A percentile compares a stretch with the other conserved stretches of the same genome.
phyloP scores from a whole-genome alignment of 2,888 invertebrate genomes.

The Pterostichus niger region DNA sequence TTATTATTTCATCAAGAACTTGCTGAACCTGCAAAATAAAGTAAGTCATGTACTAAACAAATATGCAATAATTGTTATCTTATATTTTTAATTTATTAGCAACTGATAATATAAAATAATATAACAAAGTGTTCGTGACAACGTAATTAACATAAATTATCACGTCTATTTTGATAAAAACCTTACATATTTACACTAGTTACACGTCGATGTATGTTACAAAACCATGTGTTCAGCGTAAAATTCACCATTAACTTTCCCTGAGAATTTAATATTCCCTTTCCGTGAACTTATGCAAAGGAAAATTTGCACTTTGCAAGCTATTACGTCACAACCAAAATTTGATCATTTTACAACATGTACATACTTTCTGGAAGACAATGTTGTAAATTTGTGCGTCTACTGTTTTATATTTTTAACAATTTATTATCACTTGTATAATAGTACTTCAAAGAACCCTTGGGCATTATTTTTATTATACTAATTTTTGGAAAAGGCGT shows the following conservation, averaged over 20 bases:
- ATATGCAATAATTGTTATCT: background rate
- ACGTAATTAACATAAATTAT: slow-evolving; percentile 1
- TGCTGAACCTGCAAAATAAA: no score
- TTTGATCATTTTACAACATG: slow-evolving; percentile 41
- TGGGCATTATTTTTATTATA: background rate
- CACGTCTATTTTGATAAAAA: slow-evolving; percentile 16
- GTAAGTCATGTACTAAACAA: no score
- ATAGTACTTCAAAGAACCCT: no score
- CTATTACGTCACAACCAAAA: slow-evolving; percentile 7
- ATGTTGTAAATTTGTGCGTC: slow-evolving; percentile 58
- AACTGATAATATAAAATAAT: slow-evolving; percentile 17
- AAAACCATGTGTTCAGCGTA: background rate
- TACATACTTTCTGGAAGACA: slow-evolving; percentile 44
- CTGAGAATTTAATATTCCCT: slow-evolving; percentile 46
- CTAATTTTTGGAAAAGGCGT: slow-evolving; percentile 29
- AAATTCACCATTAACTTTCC: slow-evolving; percentile 7
- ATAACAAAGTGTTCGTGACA: background rate
- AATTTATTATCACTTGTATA: no score
- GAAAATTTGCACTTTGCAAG: slow-evolving; percentile 1
- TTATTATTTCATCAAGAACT: no score
- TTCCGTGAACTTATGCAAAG: slow-evolving; percentile 13
- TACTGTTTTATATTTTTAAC: background rate
- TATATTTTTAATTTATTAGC: background rate
- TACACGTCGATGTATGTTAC: slow-evolving; percentile 23
- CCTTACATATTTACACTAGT: slow-evolving; percentile 40